A percentile compares a stretch with the other conserved stretches of the same genome.
Conservation (phyloP, 2,113 vertebrate genomes). For the Carlito syrichta region DNA sequence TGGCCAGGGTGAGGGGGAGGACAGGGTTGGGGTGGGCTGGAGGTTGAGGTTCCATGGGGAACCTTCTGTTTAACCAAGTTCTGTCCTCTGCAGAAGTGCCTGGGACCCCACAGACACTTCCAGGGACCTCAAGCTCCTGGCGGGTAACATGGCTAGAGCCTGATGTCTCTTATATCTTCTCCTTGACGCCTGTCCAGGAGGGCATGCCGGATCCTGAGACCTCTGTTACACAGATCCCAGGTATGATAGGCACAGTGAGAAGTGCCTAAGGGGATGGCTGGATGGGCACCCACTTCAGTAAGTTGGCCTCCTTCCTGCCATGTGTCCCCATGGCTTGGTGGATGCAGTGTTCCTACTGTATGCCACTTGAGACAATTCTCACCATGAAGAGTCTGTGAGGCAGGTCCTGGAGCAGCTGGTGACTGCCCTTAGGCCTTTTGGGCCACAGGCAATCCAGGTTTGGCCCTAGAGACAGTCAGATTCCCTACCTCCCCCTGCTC, state of each 20-base stretch:
- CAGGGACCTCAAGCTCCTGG: slow-evolving; percentile 82
- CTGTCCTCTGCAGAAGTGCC: slow-evolving; percentile 76
- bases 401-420: slow-evolving; percentile 85
- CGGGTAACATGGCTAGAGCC: slow-evolving; percentile 86
- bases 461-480: background rate
- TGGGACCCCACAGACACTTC: slow-evolving; percentile 75
- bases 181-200: slow-evolving; percentile 83
- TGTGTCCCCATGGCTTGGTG: slow-evolving; percentile 85
- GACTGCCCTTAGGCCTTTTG: slow-evolving; percentile 85
- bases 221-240: slow-evolving; percentile 84
- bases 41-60: background rate
- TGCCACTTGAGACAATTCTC: slow-evolving; percentile 85
- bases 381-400: slow-evolving; percentile 75
- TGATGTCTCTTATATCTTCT: slow-evolving; percentile 88
- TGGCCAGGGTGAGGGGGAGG: slow-evolving; percentile 65
- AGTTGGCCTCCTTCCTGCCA: slow-evolving; percentile 72
- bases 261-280: background rate
- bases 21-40: too few species aligned
- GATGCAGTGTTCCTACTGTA: slow-evolving; percentile 94
- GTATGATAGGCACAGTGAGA: slow-evolving; percentile 74
- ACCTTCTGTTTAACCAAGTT: background rate
- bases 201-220: slow-evolving; percentile 76
- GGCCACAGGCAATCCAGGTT: slow-evolving; percentile 91
- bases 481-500: background rate
- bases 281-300: fast-evolving